Evolutionary conservation across 2,888 invertebrate species (phyloP), one percentile per base, ranked within the genome.

Genomic region (Pseudanteris insignis): DNA sequence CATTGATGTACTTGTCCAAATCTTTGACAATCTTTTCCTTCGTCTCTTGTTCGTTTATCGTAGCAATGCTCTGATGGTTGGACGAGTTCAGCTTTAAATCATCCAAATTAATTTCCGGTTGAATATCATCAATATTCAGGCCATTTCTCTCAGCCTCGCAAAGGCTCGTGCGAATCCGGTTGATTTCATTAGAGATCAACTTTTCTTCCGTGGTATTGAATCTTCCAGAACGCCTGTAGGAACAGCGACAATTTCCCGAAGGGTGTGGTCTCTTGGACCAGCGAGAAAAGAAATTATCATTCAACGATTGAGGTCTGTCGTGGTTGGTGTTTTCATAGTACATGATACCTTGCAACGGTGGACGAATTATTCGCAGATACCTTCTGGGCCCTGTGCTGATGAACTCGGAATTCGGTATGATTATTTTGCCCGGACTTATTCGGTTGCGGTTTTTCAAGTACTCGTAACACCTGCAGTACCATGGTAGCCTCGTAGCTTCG

Each of bases 181-280:
- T 69, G 5, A 79, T 67, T 41, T 78, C 75, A 9, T 66, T 70
- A n/a, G 72, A 70, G 26, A 77, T 72, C 6, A 74, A 67, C 9
- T 69, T 63, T 29, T 73, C 69, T 28, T 75, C 74, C 51, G 64
- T 66, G 2, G 68, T 73, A 26, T 72, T 73, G n/a, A 70, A 24
- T 9, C 70, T 57, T 8, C 54, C 66, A n/a, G 76, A 76, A 2
- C 71, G 71, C 6, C 77, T 61, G 47, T 77, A 79, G 2, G 78
- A 78, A 37, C 78, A 80, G 2, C 78, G 68, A 37, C 79, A 79
- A 38, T 77, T 77, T 0, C 73, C 74, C 2, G 77, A 75, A 0
- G 78, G 72, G 60, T 78, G 78, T 0, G 78, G 77, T 10, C 75
- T 64, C 24, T 65, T 69, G 8, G 76, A 71, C 78, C 78, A 79